Base-by-base conservation (phyloP, 2,797 vertebrate genomes). In the Pseudochirops cupreus region DNA sequence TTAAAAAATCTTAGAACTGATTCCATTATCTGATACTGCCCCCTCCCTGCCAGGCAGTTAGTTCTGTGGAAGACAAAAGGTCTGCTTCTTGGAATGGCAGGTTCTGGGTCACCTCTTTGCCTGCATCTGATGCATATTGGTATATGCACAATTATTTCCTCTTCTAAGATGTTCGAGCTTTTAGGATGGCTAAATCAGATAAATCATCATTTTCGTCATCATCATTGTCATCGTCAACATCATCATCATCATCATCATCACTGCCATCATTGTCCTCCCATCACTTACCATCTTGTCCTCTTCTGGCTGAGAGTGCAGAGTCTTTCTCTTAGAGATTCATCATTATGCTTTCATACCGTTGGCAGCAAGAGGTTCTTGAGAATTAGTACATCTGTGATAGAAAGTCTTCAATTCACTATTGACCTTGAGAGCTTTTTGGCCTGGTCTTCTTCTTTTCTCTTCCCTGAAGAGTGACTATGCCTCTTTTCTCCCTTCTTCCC, bases 21-120 rank as follows among this genome's bases (percentile, higher is more conserved):
- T 50, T 87, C 74, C 74, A 87, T 87, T 87, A 26, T 87, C 24
- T 46, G 11, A 46, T 87, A 50, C 24, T 87, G 39, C 39, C 39
- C 74, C 74, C 74, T 26, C 24, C 96, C 94, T 93, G 91, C 95
- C 96, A 92, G 53, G 95, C 33, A 97, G 54, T 96, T 95, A 98
- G 95, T 97, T 96, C 95, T 18, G 14, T 57, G 97, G 96, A 54
- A 97, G 96, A 95, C 93, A 11, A 53, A 97, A 95, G 97, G 93
- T 90, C 52, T 50, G 92, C 95, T 52, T 97, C 97, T 98, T 90
- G 90, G 95, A 97, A 14, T 1, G 74, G 94, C 62, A 97, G 93
- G 54, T 95, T 98, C 96, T 92, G 14, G 90, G 67, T 95, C 93
- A 67, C 46, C 59, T n/a, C 87, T 55, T 39, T 95, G 0, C 94